Conservation (phyloP, 2,888 invertebrate species). For the Meganola albula region DNA sequence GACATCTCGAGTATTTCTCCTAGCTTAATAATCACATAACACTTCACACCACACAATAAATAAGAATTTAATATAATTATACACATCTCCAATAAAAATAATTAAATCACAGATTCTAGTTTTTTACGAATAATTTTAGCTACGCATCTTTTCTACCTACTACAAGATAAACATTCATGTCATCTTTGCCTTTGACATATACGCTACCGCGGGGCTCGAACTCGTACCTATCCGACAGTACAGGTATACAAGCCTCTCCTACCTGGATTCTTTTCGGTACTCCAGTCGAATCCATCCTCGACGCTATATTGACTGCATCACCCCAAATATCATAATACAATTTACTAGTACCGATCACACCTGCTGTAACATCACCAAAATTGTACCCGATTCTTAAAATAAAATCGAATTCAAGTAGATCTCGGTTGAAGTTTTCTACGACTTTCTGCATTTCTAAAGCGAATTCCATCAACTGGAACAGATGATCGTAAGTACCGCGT, state of each 20-base stretch:
- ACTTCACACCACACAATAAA: conserved; percentile 44
- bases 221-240: conserved; percentile 85
- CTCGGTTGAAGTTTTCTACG: conserved; percentile 91
- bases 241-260: conserved; percentile 84
- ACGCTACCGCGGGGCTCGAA: conserved; percentile 96
- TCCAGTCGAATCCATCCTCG: conserved; percentile 98
- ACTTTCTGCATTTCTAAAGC: conserved; percentile 93
- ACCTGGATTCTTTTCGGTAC: conserved; percentile 90
- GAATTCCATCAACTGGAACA: conserved; percentile 95
- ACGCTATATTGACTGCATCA: conserved; percentile 98
- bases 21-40: conserved; percentile 48
- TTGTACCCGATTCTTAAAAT: conserved; percentile 93
- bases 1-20: conserved; percentile 59
- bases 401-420: conserved; percentile 92
- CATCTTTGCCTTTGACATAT: conserved; percentile 97
- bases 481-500: conserved; percentile 84
- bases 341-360: conserved; percentile 97
- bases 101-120: conserved; percentile 75
- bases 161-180: conserved; percentile 93
- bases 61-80: conserved; percentile 39
- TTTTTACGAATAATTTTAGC: conserved; percentile 39
- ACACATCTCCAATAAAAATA: conserved; percentile 44
- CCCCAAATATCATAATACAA: conserved; percentile 99
- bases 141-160: conserved; percentile 73
- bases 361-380: conserved; percentile 96